These are phyloP conservation scores for Madoqua kirkii DNA, from an alignment of 2,113 vertebrate genomes.

Conservation along the genomic window DNA sequence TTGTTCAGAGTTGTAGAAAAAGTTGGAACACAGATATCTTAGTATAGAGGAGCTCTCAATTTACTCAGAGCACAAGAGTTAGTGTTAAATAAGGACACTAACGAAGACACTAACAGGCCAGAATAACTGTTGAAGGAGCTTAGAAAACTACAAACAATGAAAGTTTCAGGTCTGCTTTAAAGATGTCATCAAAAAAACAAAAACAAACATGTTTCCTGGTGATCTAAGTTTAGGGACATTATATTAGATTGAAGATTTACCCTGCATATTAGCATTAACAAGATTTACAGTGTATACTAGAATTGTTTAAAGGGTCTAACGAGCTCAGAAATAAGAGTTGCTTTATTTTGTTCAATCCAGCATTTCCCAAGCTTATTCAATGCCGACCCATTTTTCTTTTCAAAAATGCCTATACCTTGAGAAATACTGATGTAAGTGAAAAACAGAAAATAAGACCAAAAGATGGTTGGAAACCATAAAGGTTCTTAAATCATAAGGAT, in stretches of 20 bases:
- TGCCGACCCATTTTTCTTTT: slow-evolving; percentile 36
- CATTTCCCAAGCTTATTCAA: slow-evolving; percentile 19
- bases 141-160: neutral
- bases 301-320: neutral
- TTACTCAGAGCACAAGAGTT: slow-evolving; percentile 17
- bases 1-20: neutral
- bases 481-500: neutral
- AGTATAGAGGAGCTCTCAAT: neutral
- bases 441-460: slow-evolving; percentile 20
- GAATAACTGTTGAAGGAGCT: neutral
- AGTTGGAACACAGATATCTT: neutral
- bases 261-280: neutral
- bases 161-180: slow-evolving; percentile 22
- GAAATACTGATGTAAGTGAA: neutral
- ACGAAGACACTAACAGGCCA: neutral
- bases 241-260: neutral
- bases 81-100: neutral
- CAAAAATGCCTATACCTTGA: neutral
- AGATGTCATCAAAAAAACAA: neutral
- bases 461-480: neutral
- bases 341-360: slow-evolving; percentile 13
- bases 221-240: slow-evolving; percentile 3
- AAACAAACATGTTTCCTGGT: slow-evolving; percentile 15
- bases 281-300: neutral
- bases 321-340: neutral